Percentiles rank a stretch among this genome's conserved stretches.
Evolutionary conservation across 2,888 invertebrate species (phyloP).

Genomic region (Tetrapedia diversipes): DNA sequence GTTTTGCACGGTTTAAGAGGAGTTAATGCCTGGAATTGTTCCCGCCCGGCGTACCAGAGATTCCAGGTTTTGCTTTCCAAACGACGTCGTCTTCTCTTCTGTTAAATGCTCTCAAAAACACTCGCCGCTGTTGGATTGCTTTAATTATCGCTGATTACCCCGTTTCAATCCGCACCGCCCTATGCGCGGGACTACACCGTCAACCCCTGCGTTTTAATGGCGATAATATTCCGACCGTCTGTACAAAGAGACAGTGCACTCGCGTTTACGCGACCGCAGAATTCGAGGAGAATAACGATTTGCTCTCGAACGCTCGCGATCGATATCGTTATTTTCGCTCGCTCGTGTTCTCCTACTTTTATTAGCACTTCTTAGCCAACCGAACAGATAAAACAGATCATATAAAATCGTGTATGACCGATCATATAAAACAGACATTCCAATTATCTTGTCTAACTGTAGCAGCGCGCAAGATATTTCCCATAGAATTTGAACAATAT

Average conservation of each 20-base stretch:
- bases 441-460: no score
- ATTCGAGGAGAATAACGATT: slow-evolving; percentile 18
- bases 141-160: slow-evolving; percentile 56
- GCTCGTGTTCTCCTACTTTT: no score
- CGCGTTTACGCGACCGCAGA: not conserved
- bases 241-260: not conserved
- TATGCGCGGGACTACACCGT: slow-evolving; percentile 16
- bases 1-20: slow-evolving; percentile 26
- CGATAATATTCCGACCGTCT: slow-evolving; percentile 26
- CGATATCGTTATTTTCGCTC: slow-evolving; percentile 23
- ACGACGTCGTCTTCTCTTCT: slow-evolving; percentile 36
- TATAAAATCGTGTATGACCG: no score
- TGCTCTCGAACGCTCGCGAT: slow-evolving; percentile 5
- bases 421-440: no score
- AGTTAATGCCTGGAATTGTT: slow-evolving; percentile 26
- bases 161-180: slow-evolving; percentile 33
- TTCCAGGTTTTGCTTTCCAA: slow-evolving; percentile 15
- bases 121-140: slow-evolving; percentile 34
- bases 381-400: no score
- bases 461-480: no score
- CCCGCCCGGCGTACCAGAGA: not conserved
- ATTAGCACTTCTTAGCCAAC: no score
- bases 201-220: slow-evolving; percentile 41
- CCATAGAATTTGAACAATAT: no score
- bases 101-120: slow-evolving; percentile 51